Evolutionary conservation across 1,140 invertebrate genomes (phyloP).

Genomic region (Trachymyrmex septentrionalis): DNA sequence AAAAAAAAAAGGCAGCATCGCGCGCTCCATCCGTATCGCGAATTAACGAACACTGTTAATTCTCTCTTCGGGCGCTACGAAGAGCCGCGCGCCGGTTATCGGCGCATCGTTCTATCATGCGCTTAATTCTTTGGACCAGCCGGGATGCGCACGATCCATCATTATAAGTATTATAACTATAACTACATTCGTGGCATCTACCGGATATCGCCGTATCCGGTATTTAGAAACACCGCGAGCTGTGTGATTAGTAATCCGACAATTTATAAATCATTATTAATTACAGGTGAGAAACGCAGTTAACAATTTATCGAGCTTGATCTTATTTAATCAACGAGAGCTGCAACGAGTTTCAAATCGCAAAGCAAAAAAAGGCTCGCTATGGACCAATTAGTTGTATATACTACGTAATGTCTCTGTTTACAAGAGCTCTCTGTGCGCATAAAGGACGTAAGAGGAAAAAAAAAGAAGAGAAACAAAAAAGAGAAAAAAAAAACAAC

Average conservation of each 20-base stretch:
- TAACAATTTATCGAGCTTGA: background rate
- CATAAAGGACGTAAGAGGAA: background rate
- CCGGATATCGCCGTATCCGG: constrained; percentile 59
- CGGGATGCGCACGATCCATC: constrained; percentile 18
- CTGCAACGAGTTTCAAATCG: background rate
- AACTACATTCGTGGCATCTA: constrained; percentile 11
- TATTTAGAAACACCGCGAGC: constrained; percentile 43
- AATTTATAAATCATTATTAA: constrained; percentile 30
- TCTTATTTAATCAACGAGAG: background rate
- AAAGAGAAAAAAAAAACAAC: too few relatives aligned
- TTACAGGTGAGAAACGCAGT: background rate
- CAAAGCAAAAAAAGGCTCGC: background rate
- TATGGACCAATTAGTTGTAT: background rate
- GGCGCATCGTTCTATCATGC: constrained; percentile 10
- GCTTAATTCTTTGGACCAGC: constrained; percentile 43
- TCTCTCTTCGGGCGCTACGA: constrained; percentile 39
- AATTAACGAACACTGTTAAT: constrained; percentile 64
- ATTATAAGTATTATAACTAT: constrained; percentile 46
- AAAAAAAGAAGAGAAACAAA: too few relatives aligned
- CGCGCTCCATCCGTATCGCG: constrained; percentile 16
- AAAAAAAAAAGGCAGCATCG: constrained; percentile 12
- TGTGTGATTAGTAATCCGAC: constrained; percentile 22
- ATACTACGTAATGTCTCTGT: background rate
- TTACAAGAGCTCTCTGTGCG: background rate
- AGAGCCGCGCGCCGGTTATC: constrained; percentile 25